A percentile compares a stretch with the other conserved stretches of the same genome.
phyloP scores from a whole-genome alignment of 2,888 invertebrate species.

The Caprella mutica region DNA sequence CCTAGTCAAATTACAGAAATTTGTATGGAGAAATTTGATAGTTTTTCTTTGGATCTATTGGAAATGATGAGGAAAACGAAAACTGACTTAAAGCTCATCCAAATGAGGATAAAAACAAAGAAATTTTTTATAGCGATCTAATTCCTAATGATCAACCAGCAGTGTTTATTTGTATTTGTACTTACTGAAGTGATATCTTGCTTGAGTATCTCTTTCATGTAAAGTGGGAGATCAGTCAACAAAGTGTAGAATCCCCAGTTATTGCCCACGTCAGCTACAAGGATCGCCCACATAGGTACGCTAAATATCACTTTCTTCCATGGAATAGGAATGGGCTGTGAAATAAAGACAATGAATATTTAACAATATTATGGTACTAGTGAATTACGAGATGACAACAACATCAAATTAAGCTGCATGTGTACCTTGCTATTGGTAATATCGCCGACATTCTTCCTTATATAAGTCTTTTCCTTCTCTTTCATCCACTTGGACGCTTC shows the following conservation, averaged over 20 bases:
- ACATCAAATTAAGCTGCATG: not conserved
- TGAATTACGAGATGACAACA: not conserved
- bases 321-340: slow-evolving; percentile 21
- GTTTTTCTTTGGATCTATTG: no score
- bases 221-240: slow-evolving; percentile 29
- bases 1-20: no score
- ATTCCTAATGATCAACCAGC: not conserved
- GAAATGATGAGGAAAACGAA: no score
- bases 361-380: not conserved
- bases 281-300: slow-evolving; percentile 68
- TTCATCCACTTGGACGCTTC: slow-evolving; percentile 6
- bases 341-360: not conserved
- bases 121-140: no score
- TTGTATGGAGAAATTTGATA: no score
- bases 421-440: slow-evolving; percentile 1
- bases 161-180: slow-evolving; percentile 7
- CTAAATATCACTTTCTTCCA: slow-evolving; percentile 51
- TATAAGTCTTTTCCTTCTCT: slow-evolving; percentile 18
- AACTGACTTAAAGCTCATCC: no score
- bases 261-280: slow-evolving; percentile 55
- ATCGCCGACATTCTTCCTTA: slow-evolving; percentile 9
- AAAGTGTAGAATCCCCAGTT: slow-evolving; percentile 33
- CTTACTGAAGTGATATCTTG: slow-evolving; percentile 22
- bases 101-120: no score
- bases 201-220: slow-evolving; percentile 29